Base-by-base conservation (phyloP, 2,888 invertebrate genomes). In the Eristalis pertinax region DNA sequence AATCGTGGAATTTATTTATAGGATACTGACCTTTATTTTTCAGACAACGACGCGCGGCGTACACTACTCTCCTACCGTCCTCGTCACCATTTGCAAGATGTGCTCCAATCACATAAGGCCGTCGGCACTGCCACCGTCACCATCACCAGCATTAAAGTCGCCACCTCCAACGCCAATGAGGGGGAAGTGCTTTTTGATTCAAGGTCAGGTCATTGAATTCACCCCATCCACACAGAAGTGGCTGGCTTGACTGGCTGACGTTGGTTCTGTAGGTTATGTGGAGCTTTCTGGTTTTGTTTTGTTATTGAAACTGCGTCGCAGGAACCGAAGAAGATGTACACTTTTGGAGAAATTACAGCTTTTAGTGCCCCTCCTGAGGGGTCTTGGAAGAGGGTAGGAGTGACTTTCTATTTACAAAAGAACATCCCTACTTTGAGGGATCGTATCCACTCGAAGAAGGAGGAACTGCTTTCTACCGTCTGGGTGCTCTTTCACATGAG, bases 171-270 rank as follows among this genome's bases (percentile, higher is more conserved):
- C 13, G 38, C 13, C 38, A 38, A 38, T 13, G 83, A 69, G 83
- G 77, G 83, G 77, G 83, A 72, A 83, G 77, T 78, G 82, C 60
- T 78, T 74, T 80, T 62, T 32, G 43, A 83, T 86, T 83, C 86
- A 86, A 86, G 86, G 86, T 86, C 86, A 86, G 86, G 86, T 86
- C 86, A 50, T 83, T 86, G 86, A 86, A 86, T 86, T 74, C 50
- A 50, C n/a, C 19, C 50, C 50, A n/a, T 19, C 50, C 70, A 43
- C 77, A 29, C 63, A 35, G 78, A 78, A 78, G 70, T 83, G 77
- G 64, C 62, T 78, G 75, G 19, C 64, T n/a, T 15, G n/a, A 35
- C 56, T 70, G 60, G 0, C 19, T 43, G 72, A 22, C 11, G 60
- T 15, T 60, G 60, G 11, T 19, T 50, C 19, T 77, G 35, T 69